These are phyloP conservation scores for Perodicticus potto DNA, from an alignment of 2,797 vertebrate genomes.

Conservation along the genomic window DNA sequence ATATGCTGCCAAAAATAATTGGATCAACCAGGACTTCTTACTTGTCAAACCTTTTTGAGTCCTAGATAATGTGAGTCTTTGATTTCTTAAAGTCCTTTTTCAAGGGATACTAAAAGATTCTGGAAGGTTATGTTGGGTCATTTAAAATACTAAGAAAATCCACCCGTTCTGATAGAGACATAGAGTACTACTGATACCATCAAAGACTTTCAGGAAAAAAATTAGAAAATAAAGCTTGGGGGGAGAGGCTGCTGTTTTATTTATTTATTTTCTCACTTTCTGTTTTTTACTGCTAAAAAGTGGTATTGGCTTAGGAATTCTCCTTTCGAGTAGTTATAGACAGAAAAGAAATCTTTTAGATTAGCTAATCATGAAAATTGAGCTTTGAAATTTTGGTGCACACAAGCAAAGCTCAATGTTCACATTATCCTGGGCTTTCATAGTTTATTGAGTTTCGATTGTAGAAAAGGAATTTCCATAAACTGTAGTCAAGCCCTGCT, in stretches of 20 bases:
- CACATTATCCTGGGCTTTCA: accelerated
- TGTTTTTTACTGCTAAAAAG: not conserved
- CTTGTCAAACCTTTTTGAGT: not conserved
- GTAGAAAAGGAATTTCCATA: not conserved
- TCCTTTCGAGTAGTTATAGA: not conserved
- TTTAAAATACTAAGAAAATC: not conserved
- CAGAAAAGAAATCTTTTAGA: not conserved
- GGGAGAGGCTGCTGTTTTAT: not conserved
- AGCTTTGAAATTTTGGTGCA: not conserved
- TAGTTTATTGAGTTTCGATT: not conserved
- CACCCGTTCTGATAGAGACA: not conserved
- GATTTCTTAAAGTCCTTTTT: not conserved
- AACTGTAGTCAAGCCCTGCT: not conserved
- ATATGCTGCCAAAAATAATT: not conserved
- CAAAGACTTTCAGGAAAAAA: not conserved
- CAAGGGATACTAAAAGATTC: not conserved
- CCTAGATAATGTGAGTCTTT: not conserved
- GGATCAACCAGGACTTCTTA: not conserved
- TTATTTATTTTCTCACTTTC: not conserved
- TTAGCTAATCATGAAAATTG: not conserved
- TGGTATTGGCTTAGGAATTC: not conserved
- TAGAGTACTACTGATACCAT: not conserved
- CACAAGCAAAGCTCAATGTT: not conserved
- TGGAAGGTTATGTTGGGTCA: not conserved
- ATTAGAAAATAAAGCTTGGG: not conserved